Evolutionary conservation across 2,888 invertebrate genomes (phyloP).

Genomic region (Micoletzkya japonica): DNA sequence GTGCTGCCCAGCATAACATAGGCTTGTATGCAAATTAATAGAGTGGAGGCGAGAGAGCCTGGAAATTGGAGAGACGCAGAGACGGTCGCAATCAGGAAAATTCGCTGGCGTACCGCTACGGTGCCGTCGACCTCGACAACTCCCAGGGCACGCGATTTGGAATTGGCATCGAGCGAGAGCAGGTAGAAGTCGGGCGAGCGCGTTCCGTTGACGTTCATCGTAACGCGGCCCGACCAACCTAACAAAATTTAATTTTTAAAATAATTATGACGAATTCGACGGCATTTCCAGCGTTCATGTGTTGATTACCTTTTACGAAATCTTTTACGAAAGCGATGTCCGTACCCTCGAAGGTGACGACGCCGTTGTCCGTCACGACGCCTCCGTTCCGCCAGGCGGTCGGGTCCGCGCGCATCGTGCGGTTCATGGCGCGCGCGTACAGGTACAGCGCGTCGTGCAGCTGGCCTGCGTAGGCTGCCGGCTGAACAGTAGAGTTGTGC

Average conservation of each 20-base stretch:
- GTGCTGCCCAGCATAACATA: too few species aligned
- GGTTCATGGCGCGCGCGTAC: constrained; percentile 42
- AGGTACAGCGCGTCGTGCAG: constrained; percentile 45
- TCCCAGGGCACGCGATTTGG: neutral
- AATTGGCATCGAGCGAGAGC: constrained; percentile 11
- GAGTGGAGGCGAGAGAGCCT: neutral
- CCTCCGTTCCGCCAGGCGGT: constrained; percentile 32
- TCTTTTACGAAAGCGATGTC: neutral
- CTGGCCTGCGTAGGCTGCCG: constrained; percentile 37
- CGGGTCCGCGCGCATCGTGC: constrained; percentile 33
- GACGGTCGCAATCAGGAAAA: too few species aligned
- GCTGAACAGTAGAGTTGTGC: neutral
- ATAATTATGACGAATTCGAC: neutral
- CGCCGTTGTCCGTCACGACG: constrained; percentile 31
- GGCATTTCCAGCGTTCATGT: neutral
- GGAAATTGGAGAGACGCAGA: neutral
- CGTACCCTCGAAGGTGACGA: constrained; percentile 32
- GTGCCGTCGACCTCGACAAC: constrained; percentile 4
- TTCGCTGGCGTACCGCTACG: neutral
- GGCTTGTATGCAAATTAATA: neutral
- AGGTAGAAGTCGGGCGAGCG: constrained; percentile 31
- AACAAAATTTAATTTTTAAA: too few species aligned
- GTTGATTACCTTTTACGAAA: too few species aligned
- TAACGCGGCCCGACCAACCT: constrained; percentile 25
- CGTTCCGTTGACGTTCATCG: constrained; percentile 30